phyloP scores from a whole-genome alignment of 92 coral and sea anemone species.

The Blastomussa wellsi region DNA sequence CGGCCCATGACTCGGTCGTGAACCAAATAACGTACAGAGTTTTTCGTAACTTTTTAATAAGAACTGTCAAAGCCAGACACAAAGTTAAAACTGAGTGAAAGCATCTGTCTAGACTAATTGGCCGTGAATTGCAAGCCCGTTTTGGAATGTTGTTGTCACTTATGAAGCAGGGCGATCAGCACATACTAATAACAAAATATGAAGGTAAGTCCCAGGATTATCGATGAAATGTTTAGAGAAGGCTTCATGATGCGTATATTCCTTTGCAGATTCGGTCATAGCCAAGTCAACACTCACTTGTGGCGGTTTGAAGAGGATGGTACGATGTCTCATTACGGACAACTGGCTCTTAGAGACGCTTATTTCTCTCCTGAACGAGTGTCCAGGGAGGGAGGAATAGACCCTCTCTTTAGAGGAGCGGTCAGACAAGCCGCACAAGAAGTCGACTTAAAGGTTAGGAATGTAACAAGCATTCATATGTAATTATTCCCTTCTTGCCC shows the following conservation, averaged over 20 bases:
- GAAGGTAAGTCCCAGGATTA: too few species aligned
- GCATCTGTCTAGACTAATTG: too few species aligned
- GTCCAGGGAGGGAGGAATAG: constrained; percentile 87
- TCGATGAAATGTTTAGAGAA: neutral
- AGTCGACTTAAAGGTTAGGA: neutral
- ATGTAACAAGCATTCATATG: neutral
- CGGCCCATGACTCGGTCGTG: too few species aligned
- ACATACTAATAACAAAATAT: too few species aligned
- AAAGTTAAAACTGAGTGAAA: too few species aligned
- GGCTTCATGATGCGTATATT: neutral
- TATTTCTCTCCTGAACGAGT: constrained; percentile 91
- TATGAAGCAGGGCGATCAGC: too few species aligned
- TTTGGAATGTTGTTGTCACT: too few species aligned
- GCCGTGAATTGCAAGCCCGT: too few species aligned
- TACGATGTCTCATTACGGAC: constrained; percentile 72
- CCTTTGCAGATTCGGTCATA: constrained; percentile 79
- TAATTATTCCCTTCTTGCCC: neutral
- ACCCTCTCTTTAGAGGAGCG: constrained; percentile 87
- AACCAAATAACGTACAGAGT: too few species aligned
- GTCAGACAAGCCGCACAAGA: constrained; percentile 79
- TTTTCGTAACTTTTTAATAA: too few species aligned
- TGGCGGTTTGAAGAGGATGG: constrained; percentile 85
- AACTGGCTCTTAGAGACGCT: constrained; percentile 86
- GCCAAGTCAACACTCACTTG: constrained; percentile 75
- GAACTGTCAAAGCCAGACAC: too few species aligned